phyloP scores from a whole-genome alignment of 2,797 vertebrate genomes.

The Muscicapa striata region DNA sequence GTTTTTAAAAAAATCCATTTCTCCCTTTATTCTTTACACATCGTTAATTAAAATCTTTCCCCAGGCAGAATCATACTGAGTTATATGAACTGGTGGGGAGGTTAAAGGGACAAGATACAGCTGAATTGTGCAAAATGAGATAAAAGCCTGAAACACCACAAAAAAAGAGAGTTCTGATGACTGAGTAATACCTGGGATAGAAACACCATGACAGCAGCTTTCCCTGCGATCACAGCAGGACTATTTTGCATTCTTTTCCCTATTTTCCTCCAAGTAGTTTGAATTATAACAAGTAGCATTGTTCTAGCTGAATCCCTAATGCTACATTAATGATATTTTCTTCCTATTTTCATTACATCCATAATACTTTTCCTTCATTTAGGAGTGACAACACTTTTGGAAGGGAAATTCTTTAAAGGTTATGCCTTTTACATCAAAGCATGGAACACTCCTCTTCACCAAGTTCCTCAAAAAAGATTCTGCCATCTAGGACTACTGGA shows the following conservation, averaged over 20 bases:
- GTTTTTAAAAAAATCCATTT: neutral
- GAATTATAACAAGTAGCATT: constrained; percentile 59
- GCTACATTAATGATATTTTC: constrained; percentile 11
- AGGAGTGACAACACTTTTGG: constrained; percentile 39
- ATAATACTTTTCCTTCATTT: constrained; percentile 23
- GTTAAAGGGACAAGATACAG: constrained; percentile 52
- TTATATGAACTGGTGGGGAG: constrained; percentile 52
- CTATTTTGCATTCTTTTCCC: constrained; percentile 60
- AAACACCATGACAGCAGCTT: constrained; percentile 57
- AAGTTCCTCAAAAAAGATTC: constrained; percentile 23
- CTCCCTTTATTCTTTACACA: constrained; percentile 53
- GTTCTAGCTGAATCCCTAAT: constrained; percentile 54
- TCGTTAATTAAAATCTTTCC: constrained; percentile 77
- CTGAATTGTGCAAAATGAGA: constrained; percentile 49
- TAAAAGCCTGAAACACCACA: constrained; percentile 31
- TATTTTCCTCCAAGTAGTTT: constrained; percentile 27
- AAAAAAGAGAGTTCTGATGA: neutral
- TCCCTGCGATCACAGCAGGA: constrained; percentile 61
- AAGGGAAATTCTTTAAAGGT: constrained; percentile 39
- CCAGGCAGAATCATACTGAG: constrained; percentile 71
- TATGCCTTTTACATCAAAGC: constrained; percentile 33
- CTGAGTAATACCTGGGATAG: constrained; percentile 49
- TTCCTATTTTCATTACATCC: constrained; percentile 22
- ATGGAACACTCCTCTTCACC: neutral
- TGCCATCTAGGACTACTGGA: neutral